Percentiles rank a stretch among this genome's conserved stretches.
Evolutionary conservation across 2,888 invertebrate genomes (phyloP).

Genomic region (Sphaerophoria rueppellii): DNA sequence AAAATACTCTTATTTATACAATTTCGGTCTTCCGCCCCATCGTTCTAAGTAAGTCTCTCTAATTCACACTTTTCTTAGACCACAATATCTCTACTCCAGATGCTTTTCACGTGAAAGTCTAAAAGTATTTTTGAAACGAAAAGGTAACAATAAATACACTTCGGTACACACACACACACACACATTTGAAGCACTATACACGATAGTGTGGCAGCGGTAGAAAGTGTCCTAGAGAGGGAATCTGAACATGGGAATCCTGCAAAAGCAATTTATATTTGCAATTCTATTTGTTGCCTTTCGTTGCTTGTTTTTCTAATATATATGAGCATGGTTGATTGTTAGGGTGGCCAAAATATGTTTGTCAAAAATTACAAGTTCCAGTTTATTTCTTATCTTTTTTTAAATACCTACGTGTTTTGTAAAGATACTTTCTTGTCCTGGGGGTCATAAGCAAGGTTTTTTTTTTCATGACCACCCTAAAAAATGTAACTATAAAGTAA

Average conservation of each 20-base stretch:
- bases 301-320: background rate
- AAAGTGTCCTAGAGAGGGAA: background rate
- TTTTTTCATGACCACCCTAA: too few species aligned
- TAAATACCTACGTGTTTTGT: too few species aligned
- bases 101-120: conserved; percentile 15
- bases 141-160: background rate
- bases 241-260: conserved; percentile 11
- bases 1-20: conserved; percentile 36
- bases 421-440: too few species aligned
- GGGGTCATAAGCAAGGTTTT: too few species aligned
- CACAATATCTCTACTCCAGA: conserved; percentile 44
- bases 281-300: conserved; percentile 7
- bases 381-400: too few species aligned
- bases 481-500: too few species aligned
- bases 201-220: too few species aligned
- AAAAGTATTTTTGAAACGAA: background rate
- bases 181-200: background rate
- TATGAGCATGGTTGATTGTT: background rate
- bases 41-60: background rate
- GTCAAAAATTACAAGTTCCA: too few species aligned
- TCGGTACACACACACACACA: too few species aligned
- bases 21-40: conserved; percentile 10
- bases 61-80: conserved; percentile 38
- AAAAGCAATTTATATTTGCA: conserved; percentile 66
- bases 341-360: background rate